phyloP scores from a whole-genome alignment of 2,888 invertebrate genomes.

The Noctua pronuba region DNA sequence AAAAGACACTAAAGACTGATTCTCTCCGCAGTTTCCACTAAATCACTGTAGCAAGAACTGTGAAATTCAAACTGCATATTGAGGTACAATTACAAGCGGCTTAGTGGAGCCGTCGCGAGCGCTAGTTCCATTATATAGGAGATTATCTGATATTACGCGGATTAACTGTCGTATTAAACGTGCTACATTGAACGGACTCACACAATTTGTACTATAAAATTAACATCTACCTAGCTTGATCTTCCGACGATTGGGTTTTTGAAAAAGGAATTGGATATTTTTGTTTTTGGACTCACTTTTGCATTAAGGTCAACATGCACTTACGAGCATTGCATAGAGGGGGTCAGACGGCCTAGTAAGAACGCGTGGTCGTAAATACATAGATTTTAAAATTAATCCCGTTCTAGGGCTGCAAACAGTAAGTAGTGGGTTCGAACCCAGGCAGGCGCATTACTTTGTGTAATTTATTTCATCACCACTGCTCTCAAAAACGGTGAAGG shows the following conservation, averaged over 20 bases:
- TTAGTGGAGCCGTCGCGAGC: constrained; percentile 59
- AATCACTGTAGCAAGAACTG: constrained; percentile 50
- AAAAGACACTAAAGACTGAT: constrained; percentile 5
- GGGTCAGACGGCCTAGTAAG: too few relatives aligned
- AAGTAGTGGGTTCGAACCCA: too few relatives aligned
- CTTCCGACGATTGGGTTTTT: background rate
- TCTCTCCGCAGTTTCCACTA: constrained; percentile 1
- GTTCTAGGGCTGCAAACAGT: too few relatives aligned
- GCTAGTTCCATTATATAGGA: constrained; percentile 63
- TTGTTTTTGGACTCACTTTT: background rate
- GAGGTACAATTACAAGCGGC: constrained; percentile 65
- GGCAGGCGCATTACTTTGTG: too few relatives aligned
- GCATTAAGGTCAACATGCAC: background rate
- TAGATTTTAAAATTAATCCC: too few relatives aligned
- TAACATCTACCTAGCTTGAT: constrained; percentile 25
- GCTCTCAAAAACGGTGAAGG: too few relatives aligned
- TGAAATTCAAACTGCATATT: constrained; percentile 58
- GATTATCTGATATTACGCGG: constrained; percentile 68
- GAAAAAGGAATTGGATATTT: too few relatives aligned
- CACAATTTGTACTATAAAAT: constrained; percentile 51
- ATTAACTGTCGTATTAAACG: constrained; percentile 63
- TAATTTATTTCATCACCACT: too few relatives aligned
- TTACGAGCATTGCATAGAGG: background rate
- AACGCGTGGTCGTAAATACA: too few relatives aligned
- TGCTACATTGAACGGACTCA: constrained; percentile 45